Evolutionary conservation across 2,113 vertebrate species (phyloP).

Genomic region (Sinosuthora webbiana): DNA sequence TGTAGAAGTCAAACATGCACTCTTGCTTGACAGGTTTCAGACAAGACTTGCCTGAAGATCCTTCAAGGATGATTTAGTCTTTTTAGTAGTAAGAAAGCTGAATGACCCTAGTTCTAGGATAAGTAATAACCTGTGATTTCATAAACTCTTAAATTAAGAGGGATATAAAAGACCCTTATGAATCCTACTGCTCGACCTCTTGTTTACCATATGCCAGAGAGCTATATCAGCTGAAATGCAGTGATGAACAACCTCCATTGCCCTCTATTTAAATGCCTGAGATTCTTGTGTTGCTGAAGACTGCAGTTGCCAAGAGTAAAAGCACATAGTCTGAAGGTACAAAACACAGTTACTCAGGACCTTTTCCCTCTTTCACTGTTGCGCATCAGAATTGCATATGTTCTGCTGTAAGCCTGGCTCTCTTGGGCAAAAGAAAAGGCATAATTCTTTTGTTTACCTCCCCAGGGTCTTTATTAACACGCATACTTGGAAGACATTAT

Average conservation of each 20-base stretch:
- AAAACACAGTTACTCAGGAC: not conserved
- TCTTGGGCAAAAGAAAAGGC: slow-evolving; percentile 6
- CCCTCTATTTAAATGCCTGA: not conserved
- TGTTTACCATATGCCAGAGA: not conserved
- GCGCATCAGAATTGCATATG: not conserved
- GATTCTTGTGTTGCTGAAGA: not conserved
- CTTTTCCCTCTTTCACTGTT: not conserved
- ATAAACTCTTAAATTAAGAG: not conserved
- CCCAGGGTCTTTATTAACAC: slow-evolving; percentile 49
- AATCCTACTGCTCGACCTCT: not conserved
- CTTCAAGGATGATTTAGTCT: not conserved
- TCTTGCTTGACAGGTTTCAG: not conserved
- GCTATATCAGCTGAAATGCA: not conserved
- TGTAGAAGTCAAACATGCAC: not conserved
- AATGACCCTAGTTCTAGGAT: not conserved
- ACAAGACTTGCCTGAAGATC: not conserved
- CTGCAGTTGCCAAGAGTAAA: not conserved
- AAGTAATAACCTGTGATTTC: not conserved
- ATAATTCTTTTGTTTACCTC: slow-evolving; percentile 53
- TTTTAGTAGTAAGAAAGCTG: not conserved
- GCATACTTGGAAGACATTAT: slow-evolving; percentile 12
- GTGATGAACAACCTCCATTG: not conserved
- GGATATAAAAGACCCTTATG: not conserved
- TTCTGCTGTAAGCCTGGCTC: not conserved
- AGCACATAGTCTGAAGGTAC: not conserved